Evolutionary conservation across 2,888 invertebrate genomes (phyloP), one percentile per base, ranked within the genome.

Genomic region (Eupithecia pulchellata): DNA sequence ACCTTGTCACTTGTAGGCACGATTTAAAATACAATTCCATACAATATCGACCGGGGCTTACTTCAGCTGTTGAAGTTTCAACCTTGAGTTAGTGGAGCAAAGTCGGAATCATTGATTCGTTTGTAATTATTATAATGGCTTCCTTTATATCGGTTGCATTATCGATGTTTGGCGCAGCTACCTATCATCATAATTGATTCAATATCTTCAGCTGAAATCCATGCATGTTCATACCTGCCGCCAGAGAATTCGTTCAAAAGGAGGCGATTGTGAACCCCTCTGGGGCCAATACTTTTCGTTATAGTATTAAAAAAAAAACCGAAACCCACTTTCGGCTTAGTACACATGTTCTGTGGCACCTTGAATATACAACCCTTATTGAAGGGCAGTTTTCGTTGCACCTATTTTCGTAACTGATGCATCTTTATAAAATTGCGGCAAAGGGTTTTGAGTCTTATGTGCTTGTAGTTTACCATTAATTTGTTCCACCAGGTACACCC

Each of bases 401-500:
- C 14, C 36, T 36, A 36, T n/a, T n/a, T n/a, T n/a, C 14, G 4
- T 36, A 36, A 14, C 36, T 13, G 13, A 36, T 36, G 14, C 36
- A 36, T 36, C 14, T 14, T 34, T 36, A 36, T 39, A 39, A 17
- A 39, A 17, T 17, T 17, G 39, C 17, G 17, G 17, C 39, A 6
- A 17, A 17, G 17, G 39, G 17, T 17, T 14, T 17, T 39, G 4
- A 39, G 39, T 5, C 39, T 2, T 5, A 39, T 39, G 17, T 17
- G 17, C 39, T 20, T 20, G 42, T 20, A 47, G 2, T 9, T 47
- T 0, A 47, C 42, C 9, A 47, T n/a, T 47, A 0, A 5, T 52
- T 30, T 52, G 32, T 27, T 34, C 27, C 39, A 47, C 8, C 85
- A 98, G 98, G 97, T 98, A 17, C 98, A 99, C 91, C 98, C 98